These are phyloP conservation scores for Muntiacus reevesi DNA, from an alignment of 2,113 vertebrate species.

Conservation along the genomic window DNA sequence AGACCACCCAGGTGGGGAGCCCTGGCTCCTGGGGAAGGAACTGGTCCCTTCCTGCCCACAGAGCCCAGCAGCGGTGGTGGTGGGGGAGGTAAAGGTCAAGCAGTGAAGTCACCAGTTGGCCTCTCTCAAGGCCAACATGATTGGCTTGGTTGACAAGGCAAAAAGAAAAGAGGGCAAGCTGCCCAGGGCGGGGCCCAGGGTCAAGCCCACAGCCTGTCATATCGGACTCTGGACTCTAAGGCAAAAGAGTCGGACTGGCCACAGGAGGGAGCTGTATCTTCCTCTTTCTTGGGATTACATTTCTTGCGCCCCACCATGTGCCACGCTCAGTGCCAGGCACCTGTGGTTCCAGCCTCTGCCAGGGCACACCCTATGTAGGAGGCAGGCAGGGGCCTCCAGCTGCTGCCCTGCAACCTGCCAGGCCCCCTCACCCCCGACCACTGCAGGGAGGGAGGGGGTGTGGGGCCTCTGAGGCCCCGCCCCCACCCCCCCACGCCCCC, in stretches of 20 bases:
- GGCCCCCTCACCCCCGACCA: no score
- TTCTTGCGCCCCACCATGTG: not conserved
- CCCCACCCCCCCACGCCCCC: not conserved
- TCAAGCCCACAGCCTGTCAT: no score
- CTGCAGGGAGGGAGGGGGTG: not conserved
- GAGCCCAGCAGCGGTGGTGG: not conserved
- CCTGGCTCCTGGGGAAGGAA: not conserved
- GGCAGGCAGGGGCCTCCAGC: not conserved
- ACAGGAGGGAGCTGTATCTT: fast-evolving
- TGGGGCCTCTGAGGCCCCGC: not conserved
- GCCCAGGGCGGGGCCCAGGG: not conserved
- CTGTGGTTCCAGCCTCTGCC: not conserved
- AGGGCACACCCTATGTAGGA: not conserved
- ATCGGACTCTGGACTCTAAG: not conserved
- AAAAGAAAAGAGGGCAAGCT: not conserved
- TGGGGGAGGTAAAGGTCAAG: not conserved
- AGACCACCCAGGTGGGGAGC: fast-evolving
- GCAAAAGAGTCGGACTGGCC: fast-evolving
- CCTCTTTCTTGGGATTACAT: not conserved
- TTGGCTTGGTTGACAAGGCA: not conserved
- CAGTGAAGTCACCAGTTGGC: not conserved
- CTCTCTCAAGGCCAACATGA: conserved; percentile 55
- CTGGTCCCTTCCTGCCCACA: not conserved
- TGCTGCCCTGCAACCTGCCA: not conserved
- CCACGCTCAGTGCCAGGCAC: not conserved